Conservation (phyloP, 2,888 invertebrate species). For the Bombylius major region DNA sequence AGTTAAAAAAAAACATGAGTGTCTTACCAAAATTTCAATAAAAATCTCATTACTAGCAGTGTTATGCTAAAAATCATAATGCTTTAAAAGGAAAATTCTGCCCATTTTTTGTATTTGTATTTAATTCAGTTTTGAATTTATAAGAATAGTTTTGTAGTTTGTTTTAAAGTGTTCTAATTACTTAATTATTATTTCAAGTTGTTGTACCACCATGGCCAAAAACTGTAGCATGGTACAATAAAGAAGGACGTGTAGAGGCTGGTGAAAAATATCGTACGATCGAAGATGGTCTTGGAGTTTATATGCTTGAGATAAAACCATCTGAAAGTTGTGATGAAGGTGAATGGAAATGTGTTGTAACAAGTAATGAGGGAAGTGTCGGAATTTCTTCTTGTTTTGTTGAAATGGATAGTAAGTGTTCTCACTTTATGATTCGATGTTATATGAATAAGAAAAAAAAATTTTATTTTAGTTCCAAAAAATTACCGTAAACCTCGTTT, state of each 20-base stretch:
- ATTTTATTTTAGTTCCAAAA: conserved; percentile 58
- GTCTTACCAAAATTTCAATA: too few species aligned
- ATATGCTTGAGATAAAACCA: conserved; percentile 59
- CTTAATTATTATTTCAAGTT: conserved; percentile 35
- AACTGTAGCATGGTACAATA: conserved; percentile 74
- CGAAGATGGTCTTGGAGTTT: conserved; percentile 74
- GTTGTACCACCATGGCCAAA: conserved; percentile 78
- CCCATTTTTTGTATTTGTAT: too few species aligned
- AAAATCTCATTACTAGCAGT: too few species aligned
- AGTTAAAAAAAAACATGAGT: too few species aligned
- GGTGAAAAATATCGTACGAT: conserved; percentile 57
- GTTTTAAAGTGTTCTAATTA: too few species aligned
- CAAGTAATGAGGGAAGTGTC: conserved; percentile 59
- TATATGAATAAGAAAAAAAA: neutral
- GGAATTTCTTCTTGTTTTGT: conserved; percentile 63
- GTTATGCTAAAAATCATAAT: too few species aligned
- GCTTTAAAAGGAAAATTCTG: too few species aligned
- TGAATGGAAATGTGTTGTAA: conserved; percentile 81
- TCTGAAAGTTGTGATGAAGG: conserved; percentile 74
- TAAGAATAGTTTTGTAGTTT: too few species aligned
- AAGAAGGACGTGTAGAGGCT: conserved; percentile 61
- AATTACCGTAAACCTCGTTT: conserved; percentile 81
- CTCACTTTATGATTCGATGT: too few species aligned
- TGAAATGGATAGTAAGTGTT: conserved; percentile 59
- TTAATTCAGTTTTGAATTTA: too few species aligned